A percentile compares a stretch with the other conserved stretches of the same genome.
phyloP scores from a whole-genome alignment of 2,888 invertebrate genomes.

The Phengaris alcon region DNA sequence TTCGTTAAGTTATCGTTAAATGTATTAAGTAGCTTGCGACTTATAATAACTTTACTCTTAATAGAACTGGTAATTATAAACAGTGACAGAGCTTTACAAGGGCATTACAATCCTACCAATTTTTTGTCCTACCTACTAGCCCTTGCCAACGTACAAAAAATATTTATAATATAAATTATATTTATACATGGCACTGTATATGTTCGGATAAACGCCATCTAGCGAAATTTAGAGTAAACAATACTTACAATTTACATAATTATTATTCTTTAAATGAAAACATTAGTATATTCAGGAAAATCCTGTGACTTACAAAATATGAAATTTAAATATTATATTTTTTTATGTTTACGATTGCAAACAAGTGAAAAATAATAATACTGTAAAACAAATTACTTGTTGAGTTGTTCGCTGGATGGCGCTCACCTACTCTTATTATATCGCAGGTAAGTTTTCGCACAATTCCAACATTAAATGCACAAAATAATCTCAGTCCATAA shows the following conservation, averaged over 20 bases:
- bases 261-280: not conserved
- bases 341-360: constrained; percentile 31
- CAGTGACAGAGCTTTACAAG: not conserved
- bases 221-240: not conserved
- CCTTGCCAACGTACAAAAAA: constrained; percentile 6
- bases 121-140: not conserved
- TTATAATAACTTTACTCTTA: constrained; percentile 9
- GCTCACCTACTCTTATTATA: constrained; percentile 49
- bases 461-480: constrained; percentile 60
- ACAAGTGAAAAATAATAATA: no score
- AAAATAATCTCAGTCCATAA: constrained; percentile 74
- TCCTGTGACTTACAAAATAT: not conserved
- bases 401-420: constrained; percentile 50
- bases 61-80: constrained; percentile 7
- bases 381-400: not conserved
- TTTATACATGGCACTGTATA: constrained; percentile 51
- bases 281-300: not conserved
- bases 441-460: constrained; percentile 18
- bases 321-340: not conserved
- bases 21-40: constrained; percentile 33
- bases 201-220: constrained; percentile 40
- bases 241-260: not conserved
- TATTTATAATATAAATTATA: constrained; percentile 36
- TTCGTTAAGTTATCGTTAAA: constrained; percentile 12
- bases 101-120: not conserved